Evolutionary conservation across 2,797 vertebrate genomes (phyloP).

Genomic region (Oreochromis mossambicus): DNA sequence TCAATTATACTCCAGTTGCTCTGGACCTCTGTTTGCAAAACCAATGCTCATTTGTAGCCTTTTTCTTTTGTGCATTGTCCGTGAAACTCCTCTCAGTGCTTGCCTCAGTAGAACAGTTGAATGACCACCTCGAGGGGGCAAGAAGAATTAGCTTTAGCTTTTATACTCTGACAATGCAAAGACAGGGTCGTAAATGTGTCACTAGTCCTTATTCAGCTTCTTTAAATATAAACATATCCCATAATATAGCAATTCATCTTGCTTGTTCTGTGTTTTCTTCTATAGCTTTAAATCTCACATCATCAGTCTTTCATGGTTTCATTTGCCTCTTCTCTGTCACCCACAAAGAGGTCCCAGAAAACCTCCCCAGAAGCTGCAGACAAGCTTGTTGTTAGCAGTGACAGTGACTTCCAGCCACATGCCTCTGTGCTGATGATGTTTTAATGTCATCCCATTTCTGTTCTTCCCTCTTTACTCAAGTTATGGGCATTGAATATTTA

Average conservation of each 20-base stretch:
- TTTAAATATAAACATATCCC: background rate
- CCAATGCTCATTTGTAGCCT: slow-evolving; percentile 21
- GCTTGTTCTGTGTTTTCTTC: background rate
- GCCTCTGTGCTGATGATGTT: slow-evolving; percentile 55
- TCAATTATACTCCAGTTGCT: slow-evolving; percentile 47
- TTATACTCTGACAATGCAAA: slow-evolving; percentile 1
- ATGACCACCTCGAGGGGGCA: slow-evolving; percentile 12
- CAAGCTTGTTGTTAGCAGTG: slow-evolving; percentile 9
- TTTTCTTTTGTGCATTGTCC: slow-evolving; percentile 15
- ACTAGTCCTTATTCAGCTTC: background rate
- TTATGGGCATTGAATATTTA: slow-evolving; percentile 57
- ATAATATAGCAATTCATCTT: background rate
- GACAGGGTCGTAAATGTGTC: slow-evolving; percentile 11
- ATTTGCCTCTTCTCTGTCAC: slow-evolving; percentile 23
- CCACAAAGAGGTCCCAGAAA: slow-evolving; percentile 19
- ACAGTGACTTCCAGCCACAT: slow-evolving; percentile 15
- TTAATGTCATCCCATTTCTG: slow-evolving; percentile 67
- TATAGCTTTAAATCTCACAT: background rate
- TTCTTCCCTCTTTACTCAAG: slow-evolving; percentile 60
- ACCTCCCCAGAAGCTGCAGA: slow-evolving; percentile 31
- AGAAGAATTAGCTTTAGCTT: slow-evolving; percentile 20
- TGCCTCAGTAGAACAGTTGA: slow-evolving; percentile 22
- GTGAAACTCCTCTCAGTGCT: background rate
- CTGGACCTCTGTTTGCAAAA: slow-evolving; percentile 31
- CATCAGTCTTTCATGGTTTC: background rate